Percentiles rank a stretch among this genome's conserved stretches.
Conservation (phyloP, 2,113 vertebrate genomes). For the Oryzias curvinotus region DNA sequence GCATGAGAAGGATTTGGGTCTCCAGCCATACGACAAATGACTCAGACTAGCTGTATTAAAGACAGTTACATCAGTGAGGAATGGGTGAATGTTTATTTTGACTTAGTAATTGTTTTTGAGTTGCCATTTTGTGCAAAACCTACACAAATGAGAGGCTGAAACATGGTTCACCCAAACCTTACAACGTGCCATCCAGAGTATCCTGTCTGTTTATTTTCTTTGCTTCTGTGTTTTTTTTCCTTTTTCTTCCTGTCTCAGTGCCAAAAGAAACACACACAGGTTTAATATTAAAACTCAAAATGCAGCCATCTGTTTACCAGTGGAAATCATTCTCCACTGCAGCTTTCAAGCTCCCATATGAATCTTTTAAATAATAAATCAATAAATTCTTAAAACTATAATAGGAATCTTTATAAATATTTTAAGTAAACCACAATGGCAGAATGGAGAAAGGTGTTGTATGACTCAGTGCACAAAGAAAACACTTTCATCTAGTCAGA, state of each 20-base stretch:
- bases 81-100: conserved; percentile 72
- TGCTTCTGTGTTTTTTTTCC: conserved; percentile 30
- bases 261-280: conserved; percentile 65
- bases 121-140: conserved; percentile 67
- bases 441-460: conserved; percentile 43
- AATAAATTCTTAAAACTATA: conserved; percentile 99
- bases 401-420: conserved; percentile 94
- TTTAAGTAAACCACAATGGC: conserved; percentile 79
- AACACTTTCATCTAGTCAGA: not conserved
- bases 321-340: conserved; percentile 74
- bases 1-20: conserved; percentile 28
- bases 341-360: conserved; percentile 83
- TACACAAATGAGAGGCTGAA: conserved; percentile 52
- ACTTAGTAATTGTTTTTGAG: conserved; percentile 59
- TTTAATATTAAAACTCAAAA: conserved; percentile 77
- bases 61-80: conserved; percentile 65
- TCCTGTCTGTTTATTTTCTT: conserved; percentile 63
- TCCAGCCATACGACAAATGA: conserved; percentile 48
- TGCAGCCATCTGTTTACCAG: conserved; percentile 74
- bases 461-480: conserved; percentile 17
- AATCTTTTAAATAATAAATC: conserved; percentile 99
- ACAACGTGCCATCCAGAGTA: conserved; percentile 70
- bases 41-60: conserved; percentile 13
- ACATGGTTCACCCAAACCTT: conserved; percentile 60
- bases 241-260: conserved; percentile 29